Evolutionary conservation across 2,113 vertebrate species (phyloP).

Genomic region (Laterallus jamaicensis): DNA sequence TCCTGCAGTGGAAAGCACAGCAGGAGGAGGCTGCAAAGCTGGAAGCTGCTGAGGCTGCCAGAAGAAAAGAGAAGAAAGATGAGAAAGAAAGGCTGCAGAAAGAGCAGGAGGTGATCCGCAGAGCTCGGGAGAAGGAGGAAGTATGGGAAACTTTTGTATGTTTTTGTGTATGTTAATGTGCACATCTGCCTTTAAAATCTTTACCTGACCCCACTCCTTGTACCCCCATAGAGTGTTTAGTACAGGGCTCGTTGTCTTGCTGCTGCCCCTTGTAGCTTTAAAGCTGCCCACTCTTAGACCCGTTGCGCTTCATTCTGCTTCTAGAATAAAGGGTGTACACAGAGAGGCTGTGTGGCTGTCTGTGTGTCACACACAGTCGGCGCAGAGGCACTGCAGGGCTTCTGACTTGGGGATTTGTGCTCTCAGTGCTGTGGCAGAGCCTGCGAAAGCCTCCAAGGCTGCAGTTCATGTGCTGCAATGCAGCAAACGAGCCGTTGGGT

Average conservation of each 20-base stretch:
- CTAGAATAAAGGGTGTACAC: not conserved
- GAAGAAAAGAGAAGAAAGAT: constrained; percentile 80
- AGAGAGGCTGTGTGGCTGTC: not conserved
- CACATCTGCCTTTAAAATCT: not conserved
- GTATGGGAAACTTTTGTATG: constrained; percentile 45
- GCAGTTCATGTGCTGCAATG: constrained; percentile 47
- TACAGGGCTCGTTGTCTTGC: not conserved
- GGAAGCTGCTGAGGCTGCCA: constrained; percentile 83
- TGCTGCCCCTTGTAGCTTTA: not conserved
- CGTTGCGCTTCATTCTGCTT: not conserved
- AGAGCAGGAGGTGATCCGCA: constrained; percentile 75
- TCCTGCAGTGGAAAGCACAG: constrained; percentile 83
- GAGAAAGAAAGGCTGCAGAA: constrained; percentile 77
- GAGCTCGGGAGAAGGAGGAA: constrained; percentile 81
- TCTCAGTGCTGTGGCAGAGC: not conserved
- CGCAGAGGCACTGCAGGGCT: not conserved
- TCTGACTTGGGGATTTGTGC: not conserved
- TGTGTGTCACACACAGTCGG: not conserved
- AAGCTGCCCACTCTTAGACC: not conserved
- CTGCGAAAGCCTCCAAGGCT: not conserved
- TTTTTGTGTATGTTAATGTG: not conserved
- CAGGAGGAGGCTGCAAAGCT: constrained; percentile 86
- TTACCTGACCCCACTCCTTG: not conserved
- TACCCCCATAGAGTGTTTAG: not conserved
- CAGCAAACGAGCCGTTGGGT: constrained; percentile 12